Conservation (phyloP, 2,113 vertebrate species). For the Ceuthmochares aereus region DNA sequence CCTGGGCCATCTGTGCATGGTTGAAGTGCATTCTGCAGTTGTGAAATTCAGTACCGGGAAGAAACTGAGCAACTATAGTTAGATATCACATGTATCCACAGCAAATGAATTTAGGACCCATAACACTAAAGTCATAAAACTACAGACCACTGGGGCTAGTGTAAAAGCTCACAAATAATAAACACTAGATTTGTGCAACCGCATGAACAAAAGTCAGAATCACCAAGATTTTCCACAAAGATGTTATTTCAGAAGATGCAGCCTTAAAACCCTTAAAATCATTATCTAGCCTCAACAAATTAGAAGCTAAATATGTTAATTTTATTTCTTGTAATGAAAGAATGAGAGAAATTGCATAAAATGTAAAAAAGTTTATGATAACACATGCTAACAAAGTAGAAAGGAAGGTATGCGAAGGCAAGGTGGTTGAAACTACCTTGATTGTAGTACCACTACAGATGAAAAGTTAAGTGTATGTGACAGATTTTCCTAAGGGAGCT, state of each 20-base stretch:
- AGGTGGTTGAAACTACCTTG: not conserved
- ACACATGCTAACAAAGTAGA: not conserved
- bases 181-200: not conserved
- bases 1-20: constrained; percentile 1
- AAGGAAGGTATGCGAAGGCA: not conserved
- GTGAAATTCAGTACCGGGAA: not conserved
- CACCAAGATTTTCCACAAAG: not conserved
- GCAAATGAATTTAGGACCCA: not conserved
- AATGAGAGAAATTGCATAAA: not conserved
- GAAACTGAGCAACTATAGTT: not conserved
- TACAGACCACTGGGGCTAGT: not conserved
- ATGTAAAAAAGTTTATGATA: not conserved
- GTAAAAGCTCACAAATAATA: not conserved
- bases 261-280: not conserved
- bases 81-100: not conserved
- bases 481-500: not conserved
- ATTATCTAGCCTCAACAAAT: not conserved
- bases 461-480: not conserved
- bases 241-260: not conserved
- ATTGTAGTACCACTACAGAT: not conserved
- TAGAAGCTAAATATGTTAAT: not conserved
- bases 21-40: not conserved
- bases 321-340: not conserved
- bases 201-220: not conserved
- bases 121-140: not conserved